These are phyloP conservation scores for Anthophora plumipes DNA, from an alignment of 2,888 invertebrate genomes.

Conservation along the genomic window DNA sequence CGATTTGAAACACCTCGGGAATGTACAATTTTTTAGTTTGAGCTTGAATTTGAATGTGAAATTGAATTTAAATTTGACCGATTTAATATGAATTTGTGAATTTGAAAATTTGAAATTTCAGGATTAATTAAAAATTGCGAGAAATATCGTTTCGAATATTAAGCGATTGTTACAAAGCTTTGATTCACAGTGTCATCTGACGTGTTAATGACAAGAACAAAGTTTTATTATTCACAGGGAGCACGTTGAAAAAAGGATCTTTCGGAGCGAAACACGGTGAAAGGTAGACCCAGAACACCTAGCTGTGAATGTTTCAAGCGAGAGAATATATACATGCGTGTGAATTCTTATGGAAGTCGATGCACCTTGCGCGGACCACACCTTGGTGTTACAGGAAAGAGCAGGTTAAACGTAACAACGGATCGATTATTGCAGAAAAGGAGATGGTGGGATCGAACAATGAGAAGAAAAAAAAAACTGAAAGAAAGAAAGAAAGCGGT, in stretches of 20 bases:
- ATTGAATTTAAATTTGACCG: background rate
- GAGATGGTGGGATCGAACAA: background rate
- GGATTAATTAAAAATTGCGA: background rate
- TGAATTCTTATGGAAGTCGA: slow-evolving; percentile 29
- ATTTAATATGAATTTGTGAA: background rate
- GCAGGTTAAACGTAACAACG: slow-evolving; percentile 38
- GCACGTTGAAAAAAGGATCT: slow-evolving; percentile 32
- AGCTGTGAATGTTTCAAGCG: slow-evolving; percentile 46
- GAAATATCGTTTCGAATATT: background rate
- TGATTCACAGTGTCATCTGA: slow-evolving; percentile 8
- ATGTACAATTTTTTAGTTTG: background rate
- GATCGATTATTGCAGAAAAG: slow-evolving; percentile 29
- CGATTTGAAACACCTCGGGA: background rate
- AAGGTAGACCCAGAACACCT: slow-evolving; percentile 24
- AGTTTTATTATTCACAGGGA: slow-evolving; percentile 24
- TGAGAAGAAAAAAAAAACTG: slow-evolving; percentile 1
- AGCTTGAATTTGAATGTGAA: background rate
- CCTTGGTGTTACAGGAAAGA: slow-evolving; percentile 40
- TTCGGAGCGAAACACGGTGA: slow-evolving; percentile 9
- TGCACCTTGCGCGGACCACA: slow-evolving; percentile 31
- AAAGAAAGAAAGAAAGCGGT: slow-evolving; percentile 34
- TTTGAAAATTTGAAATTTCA: too few relatives aligned
- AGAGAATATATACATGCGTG: slow-evolving; percentile 50
- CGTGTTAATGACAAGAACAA: slow-evolving; percentile 30
- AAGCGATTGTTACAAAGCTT: background rate